Base-by-base conservation (phyloP, 2,797 vertebrate genomes). In the Sebastes itinus region DNA sequence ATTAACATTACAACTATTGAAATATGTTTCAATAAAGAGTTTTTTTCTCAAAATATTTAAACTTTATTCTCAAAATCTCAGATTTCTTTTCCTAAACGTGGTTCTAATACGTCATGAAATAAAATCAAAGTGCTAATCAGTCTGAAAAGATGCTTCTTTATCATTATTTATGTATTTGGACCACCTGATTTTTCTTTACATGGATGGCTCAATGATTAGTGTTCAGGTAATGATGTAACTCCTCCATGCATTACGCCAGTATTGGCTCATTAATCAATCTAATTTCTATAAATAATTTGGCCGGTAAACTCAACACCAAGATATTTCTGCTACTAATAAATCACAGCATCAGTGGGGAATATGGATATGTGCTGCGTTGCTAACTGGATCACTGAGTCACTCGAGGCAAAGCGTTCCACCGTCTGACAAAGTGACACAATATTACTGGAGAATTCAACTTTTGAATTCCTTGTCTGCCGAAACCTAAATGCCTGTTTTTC, bases 371-470 rank as follows among this genome's bases (percentile, higher is more conserved):
- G 46, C 75, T 46, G 72, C 58, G 84, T 69, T 69, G 46, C 72
- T 68, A 64, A 86, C 66, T 58, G 61, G 59, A 88, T 89, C 71
- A 86, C 49, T 56, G 83, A 86, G 49, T 59, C 72, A 76, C 66
- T 81, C 4, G 23, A 72, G 74, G 83, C 77, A 60, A 81, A 75
- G 42, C 46, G 28, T 82, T 82, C 76, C 60, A 72, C 60, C 5
- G 5, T 73, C 71, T 73, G 56, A 58, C 49, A 60, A 59, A 73
- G 33, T 49, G 42, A 69, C 62, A 60, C 38, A 46, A 30, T 63
- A 63, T 63, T 59, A 49, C 60, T 65, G 12, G 69, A 67, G 27
- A 86, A 62, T 69, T 78, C 30, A 69, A 61, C 33, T 33, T 77
- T 32, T 27, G 11, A 46, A 75, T 14, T 25, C 11, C 10, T 68